Base-by-base conservation (phyloP, 2,113 vertebrate species). In the Oriolus oriolus region DNA sequence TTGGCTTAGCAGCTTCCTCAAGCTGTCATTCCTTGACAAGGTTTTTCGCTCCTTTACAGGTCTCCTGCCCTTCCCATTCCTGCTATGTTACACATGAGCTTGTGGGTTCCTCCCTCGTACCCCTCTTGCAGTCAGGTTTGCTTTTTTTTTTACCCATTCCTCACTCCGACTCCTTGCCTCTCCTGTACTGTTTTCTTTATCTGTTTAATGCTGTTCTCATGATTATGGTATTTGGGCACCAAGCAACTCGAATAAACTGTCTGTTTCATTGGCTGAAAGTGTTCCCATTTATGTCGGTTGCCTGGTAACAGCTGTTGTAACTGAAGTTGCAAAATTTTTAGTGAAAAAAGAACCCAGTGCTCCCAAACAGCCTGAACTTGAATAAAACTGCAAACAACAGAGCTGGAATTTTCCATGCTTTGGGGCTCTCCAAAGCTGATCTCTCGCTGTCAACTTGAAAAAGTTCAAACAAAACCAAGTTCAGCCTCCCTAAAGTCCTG, bases 321-420 rank as follows among this genome's bases (percentile, higher is more conserved):
- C 69, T 57, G 76, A 84, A 96, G 92, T 90, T 95, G 90, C 88
- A 94, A 96, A 92, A 93, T 94, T 95, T 95, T 93, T 56, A 35
- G 42, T 28, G 79, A 77, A 77, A 93, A 94, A 95, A 39, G 37
- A 91, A 80, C 64, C 53, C 71, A 1, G 2, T 47, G 54, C 93
- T 95, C 64, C 41, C 50, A 45, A 88, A 77, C 85, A 96, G 68
- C 49, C 60, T 68, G 64, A 80, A 86, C 57, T 78, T 68, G 56
- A 86, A 88, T 52, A 84, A 86, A 87, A 63, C 60, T 73, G 83
- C 68, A 37, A 92, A 74, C 6, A 93, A 66, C 6, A 0, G 87
- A 76, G 76, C 56, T 88, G 92, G 95, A 96, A 90, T 93, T 94
- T 96, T 95, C 93, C 85, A 53, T 4, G 44, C 79, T 94, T 73